Evolutionary conservation across 2,113 vertebrate genomes (phyloP).

Genomic region (Nibea coibor): DNA sequence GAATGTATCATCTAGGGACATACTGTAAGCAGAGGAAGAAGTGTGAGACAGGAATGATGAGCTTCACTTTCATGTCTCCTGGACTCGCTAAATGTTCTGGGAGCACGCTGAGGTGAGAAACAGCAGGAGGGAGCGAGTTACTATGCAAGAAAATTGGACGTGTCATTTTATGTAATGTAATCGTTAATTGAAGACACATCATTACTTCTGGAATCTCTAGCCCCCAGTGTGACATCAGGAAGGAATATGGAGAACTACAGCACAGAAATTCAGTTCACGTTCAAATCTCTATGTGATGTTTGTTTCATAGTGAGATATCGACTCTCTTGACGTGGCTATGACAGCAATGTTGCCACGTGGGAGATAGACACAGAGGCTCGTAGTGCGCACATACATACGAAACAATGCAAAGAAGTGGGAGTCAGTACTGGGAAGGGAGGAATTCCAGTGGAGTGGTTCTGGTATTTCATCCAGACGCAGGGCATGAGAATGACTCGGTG

Average conservation of each 20-base stretch:
- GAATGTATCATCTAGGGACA: constrained; percentile 21
- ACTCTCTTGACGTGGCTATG: constrained; percentile 18
- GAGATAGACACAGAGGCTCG: constrained; percentile 60
- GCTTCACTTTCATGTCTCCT: constrained; percentile 42
- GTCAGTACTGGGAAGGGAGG: constrained; percentile 61
- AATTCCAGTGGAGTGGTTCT: constrained; percentile 71
- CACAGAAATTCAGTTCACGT: not conserved
- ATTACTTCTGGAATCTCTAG: not conserved
- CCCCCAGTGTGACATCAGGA: not conserved
- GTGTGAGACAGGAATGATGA: constrained; percentile 29
- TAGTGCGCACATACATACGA: constrained; percentile 24
- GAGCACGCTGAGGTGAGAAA: constrained; percentile 22
- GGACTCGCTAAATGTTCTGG: constrained; percentile 55
- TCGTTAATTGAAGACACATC: constrained; percentile 10
- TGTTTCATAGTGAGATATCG: not conserved
- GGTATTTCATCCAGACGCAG: constrained; percentile 62
- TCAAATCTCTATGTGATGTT: not conserved
- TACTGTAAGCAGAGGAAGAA: constrained; percentile 16
- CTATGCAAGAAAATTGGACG: constrained; percentile 4
- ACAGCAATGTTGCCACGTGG: constrained; percentile 56
- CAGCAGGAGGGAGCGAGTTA: not conserved
- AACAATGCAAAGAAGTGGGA: constrained; percentile 73
- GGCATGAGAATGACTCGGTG: constrained; percentile 63
- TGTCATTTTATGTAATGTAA: constrained; percentile 21
- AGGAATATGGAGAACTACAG: not conserved